phyloP scores from a whole-genome alignment of 2,888 invertebrate genomes.

The Trissoscelio sp. region DNA sequence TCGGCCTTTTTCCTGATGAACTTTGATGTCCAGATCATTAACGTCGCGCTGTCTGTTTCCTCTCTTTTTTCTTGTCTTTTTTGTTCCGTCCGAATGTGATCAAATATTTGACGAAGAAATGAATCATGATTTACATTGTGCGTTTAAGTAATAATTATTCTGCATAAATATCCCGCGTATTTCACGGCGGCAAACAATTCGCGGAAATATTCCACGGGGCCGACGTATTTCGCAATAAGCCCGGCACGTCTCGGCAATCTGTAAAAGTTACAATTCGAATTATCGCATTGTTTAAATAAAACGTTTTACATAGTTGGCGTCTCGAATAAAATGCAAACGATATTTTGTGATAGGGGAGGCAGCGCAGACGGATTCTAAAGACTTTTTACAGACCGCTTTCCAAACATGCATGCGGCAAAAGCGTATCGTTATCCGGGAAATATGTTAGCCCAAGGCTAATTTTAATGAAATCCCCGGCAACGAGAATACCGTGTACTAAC shows the following conservation, averaged over 20 bases:
- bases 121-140: too few relatives aligned
- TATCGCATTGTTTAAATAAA: conserved; percentile 52
- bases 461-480: conserved; percentile 80
- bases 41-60: too few relatives aligned
- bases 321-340: conserved; percentile 23
- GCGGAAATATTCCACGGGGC: conserved; percentile 28
- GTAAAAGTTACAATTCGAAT: conserved; percentile 52
- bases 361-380: not conserved
- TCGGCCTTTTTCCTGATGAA: conserved; percentile 29
- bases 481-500: conserved; percentile 51
- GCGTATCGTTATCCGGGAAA: conserved; percentile 74
- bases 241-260: conserved; percentile 1
- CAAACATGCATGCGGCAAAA: conserved; percentile 22
- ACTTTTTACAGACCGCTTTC: conserved; percentile 40
- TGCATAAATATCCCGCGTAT: conserved; percentile 17
- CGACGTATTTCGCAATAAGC: conserved; percentile 41
- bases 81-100: not conserved
- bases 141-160: conserved; percentile 33
- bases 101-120: too few relatives aligned
- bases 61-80: not conserved
- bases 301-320: conserved; percentile 33
- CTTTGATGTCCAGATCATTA: conserved; percentile 28
- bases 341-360: conserved; percentile 4
- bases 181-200: conserved; percentile 42
- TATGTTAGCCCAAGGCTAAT: conserved; percentile 76